Percentiles rank a stretch among this genome's conserved stretches.
Evolutionary conservation across 2,113 vertebrate genomes (phyloP).

Genomic region (Piaya cayana): DNA sequence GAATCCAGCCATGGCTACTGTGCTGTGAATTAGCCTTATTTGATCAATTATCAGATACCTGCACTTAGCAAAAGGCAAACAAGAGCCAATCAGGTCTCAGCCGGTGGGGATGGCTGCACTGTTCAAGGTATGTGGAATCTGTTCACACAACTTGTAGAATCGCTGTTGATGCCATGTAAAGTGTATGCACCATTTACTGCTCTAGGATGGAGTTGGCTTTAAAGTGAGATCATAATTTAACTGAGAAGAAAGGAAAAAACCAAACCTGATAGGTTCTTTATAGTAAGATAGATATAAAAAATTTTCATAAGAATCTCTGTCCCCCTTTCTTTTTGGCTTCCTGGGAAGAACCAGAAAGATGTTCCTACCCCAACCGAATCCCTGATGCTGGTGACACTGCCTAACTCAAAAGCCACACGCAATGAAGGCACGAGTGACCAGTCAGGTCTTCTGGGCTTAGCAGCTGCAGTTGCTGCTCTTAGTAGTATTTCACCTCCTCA

Average conservation of each 20-base stretch:
- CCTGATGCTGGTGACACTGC: constrained; percentile 73
- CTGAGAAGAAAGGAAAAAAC: background rate
- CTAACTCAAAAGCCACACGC: constrained; percentile 72
- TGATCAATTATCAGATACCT: constrained; percentile 74
- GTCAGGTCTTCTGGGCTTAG: constrained; percentile 69
- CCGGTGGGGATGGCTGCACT: constrained; percentile 39
- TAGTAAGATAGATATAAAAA: constrained; percentile 76
- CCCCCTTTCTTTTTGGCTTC: constrained; percentile 70
- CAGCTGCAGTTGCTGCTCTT: constrained; percentile 47
- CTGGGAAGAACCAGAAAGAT: constrained; percentile 67
- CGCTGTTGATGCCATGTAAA: constrained; percentile 60
- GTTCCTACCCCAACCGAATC: constrained; percentile 67
- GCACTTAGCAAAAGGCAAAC: constrained; percentile 76
- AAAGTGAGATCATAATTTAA: constrained; percentile 72
- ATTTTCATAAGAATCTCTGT: constrained; percentile 74
- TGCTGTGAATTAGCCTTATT: constrained; percentile 74
- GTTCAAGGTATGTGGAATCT: constrained; percentile 30
- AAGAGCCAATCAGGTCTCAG: constrained; percentile 71
- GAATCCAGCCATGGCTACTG: constrained; percentile 68
- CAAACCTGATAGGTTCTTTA: constrained; percentile 68
- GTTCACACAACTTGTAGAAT: constrained; percentile 26
- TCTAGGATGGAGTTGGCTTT: constrained; percentile 71
- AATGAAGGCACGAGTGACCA: constrained; percentile 72
- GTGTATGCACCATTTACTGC: constrained; percentile 65
- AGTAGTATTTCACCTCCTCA: constrained; percentile 68